Base-by-base conservation (phyloP, 2,797 vertebrate genomes). In the Zonotrichia albicollis region DNA sequence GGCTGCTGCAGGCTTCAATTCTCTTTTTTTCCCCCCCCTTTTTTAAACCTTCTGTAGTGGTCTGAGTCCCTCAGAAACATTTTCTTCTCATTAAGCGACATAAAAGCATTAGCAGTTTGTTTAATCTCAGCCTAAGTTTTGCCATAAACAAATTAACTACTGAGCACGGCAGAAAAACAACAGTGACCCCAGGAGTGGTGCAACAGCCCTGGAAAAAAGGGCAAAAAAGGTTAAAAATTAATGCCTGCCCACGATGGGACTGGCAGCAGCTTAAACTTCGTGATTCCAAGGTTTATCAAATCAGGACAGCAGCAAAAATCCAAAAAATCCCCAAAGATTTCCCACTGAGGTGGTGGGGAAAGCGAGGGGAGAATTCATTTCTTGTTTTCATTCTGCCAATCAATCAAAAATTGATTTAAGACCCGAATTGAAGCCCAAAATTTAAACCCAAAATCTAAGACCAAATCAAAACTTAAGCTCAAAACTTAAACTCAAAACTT, bases 21-120 rank as follows among this genome's bases (percentile, higher is more conserved):
- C 65, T 38, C 30, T 42, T 42, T 74, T 90, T 84, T 68, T 71
- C 58, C 6, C 18, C 6, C 18, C 30, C 16, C 46, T 48, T 6
- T 60, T 7, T 87, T 91, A 85, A 92, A 93, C 96, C 81, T 91
- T 96, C 70, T 94, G 89, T 82, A 91, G 96, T 88, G 95, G 94
- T 96, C 97, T 96, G 76, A 51, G 90, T 57, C 88, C 93, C 89
- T 80, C 61, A 40, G 77, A 94, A 95, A 96, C 97, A 97, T 98
- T 98, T 97, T 97, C 94, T 97, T 97, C 95, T 95, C 94, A 73
- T 97, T 97, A 97, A 91, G 90, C 45, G 77, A 93, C 96, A 97
- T 94, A 96, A 98, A 98, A 96, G 94, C 93, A 94, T 95, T 87
- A 96, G 96, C 93, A 95, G 96, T 90, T 95, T 96, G 97, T 97